Base-by-base conservation (phyloP, 2,797 vertebrate species). In the Knipowitschia caucasica region DNA sequence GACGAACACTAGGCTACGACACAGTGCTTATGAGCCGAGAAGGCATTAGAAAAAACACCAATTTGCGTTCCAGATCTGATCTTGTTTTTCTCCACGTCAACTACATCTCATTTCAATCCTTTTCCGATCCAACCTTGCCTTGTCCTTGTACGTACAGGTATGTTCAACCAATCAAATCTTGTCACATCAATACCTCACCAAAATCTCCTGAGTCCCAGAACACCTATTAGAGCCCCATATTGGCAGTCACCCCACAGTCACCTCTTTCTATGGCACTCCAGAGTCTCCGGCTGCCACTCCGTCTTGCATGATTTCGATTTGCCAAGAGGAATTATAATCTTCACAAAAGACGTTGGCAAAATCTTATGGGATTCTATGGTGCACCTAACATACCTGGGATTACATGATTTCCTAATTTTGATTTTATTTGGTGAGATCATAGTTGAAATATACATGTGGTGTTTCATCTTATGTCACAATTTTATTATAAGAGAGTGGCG, bases 281-380 rank as follows among this genome's bases (percentile, higher is more conserved):
- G 77, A 73, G 80, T 56, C 54, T 40, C 4, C 9, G 74, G 71
- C 68, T 47, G 59, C 46, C 30, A 71, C 73, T 49, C 59, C 50
- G 58, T 38, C 63, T 61, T 57, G 71, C 42, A 44, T 82, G 73
- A 82, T 75, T 80, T 72, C 73, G 66, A 61, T 56, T 59, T 53
- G 23, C 53, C 21, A n/a, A 7, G 43, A 63, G 62, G 36, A 78
- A 73, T 83, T 65, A 49, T 55, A 71, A 78, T 83, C 71, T 81
- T 80, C 71, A 69, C 27, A 56, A 50, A 67, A 71, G 53, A 73
- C 71, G 75, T 85, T 78, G 75, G 67, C 44, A 47, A 59, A 72
- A 50, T 64, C 59, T 71, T 77, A 73, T 53, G 59, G 76, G 56
- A 47, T 54, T 47, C 56, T 58, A 72, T 75, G 76, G 69, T n/a